phyloP scores from a whole-genome alignment of 2,888 invertebrate species.

The Meiosimyza platycephala region DNA sequence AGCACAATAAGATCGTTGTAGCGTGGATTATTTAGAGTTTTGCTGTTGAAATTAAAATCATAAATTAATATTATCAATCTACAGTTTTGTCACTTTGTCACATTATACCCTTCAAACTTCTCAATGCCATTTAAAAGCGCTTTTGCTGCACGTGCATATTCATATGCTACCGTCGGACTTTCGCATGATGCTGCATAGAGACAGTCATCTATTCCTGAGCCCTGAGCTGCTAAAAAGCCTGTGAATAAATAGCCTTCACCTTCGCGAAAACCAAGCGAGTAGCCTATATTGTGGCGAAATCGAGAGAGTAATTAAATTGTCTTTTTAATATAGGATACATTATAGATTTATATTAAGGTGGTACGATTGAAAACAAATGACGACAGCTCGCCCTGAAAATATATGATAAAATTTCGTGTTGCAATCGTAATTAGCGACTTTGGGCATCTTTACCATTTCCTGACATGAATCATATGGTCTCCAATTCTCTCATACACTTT shows the following conservation, averaged over 20 bases:
- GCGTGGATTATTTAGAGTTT: conserved; percentile 67
- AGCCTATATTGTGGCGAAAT: background rate
- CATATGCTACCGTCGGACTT: conserved; percentile 75
- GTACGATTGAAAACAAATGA: too few relatives aligned
- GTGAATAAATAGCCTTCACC: conserved; percentile 73
- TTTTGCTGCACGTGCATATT: conserved; percentile 83
- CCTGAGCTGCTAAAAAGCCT: conserved; percentile 76
- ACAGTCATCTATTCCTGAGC: conserved; percentile 79
- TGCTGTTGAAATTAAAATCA: conserved; percentile 44
- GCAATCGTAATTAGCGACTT: too few relatives aligned
- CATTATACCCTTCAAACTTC: conserved; percentile 74
- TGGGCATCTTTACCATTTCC: too few relatives aligned
- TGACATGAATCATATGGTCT: too few relatives aligned
- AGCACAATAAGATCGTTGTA: conserved; percentile 75
- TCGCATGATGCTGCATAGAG: conserved; percentile 82
- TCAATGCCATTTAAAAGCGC: conserved; percentile 78
- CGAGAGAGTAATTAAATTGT: too few relatives aligned
- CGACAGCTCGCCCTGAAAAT: too few relatives aligned
- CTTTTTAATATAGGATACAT: too few relatives aligned
- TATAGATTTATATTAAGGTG: too few relatives aligned
- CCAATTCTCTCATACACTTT: too few relatives aligned
- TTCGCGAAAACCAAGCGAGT: conserved; percentile 69
- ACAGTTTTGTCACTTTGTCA: background rate
- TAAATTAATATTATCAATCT: background rate
- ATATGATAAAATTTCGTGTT: too few relatives aligned